A percentile compares a stretch with the other conserved stretches of the same genome.
Evolutionary conservation across 2,888 invertebrate genomes (phyloP).

Genomic region (Oligia latruncula): DNA sequence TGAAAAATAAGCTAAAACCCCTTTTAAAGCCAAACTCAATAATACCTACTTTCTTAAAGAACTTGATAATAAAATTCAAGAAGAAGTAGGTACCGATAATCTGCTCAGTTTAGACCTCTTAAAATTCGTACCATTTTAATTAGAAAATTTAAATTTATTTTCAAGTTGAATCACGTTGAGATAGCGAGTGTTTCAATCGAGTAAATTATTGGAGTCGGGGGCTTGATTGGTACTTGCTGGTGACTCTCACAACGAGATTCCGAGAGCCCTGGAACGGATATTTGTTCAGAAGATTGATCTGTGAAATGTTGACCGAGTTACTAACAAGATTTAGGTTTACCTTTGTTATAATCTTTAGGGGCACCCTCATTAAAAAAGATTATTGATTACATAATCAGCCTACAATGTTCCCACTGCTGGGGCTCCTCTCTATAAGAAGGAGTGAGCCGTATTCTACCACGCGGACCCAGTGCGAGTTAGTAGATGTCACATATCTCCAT

Average conservation of each 20-base stretch:
- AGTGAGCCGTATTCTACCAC: too few relatives aligned
- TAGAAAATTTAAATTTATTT: slow-evolving; percentile 64
- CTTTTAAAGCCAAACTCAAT: slow-evolving; percentile 7
- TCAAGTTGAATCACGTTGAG: slow-evolving; percentile 41
- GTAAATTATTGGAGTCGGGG: slow-evolving; percentile 60
- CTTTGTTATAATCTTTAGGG: slow-evolving; percentile 9
- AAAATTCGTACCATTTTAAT: slow-evolving; percentile 56
- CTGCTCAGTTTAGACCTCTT: slow-evolving; percentile 27
- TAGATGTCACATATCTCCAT: too few relatives aligned
- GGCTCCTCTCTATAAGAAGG: background rate
- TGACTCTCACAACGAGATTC: slow-evolving; percentile 54
- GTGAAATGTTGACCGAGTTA: slow-evolving; percentile 33
- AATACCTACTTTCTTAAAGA: slow-evolving; percentile 2
- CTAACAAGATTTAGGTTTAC: slow-evolving; percentile 29
- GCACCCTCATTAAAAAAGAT: background rate
- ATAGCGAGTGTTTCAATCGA: slow-evolving; percentile 61
- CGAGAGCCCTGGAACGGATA: slow-evolving; percentile 36
- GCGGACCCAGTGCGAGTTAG: too few relatives aligned
- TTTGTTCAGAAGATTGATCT: slow-evolving; percentile 49
- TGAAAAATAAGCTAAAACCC: slow-evolving; percentile 1
- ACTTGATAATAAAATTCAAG: slow-evolving; percentile 37
- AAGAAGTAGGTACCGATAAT: slow-evolving; percentile 30
- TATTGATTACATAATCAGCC: background rate
- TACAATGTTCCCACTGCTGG: background rate
- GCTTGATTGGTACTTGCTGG: slow-evolving; percentile 56